These are phyloP conservation scores for Hipposideros armiger DNA, from an alignment of 2,113 vertebrate species.

Conservation along the genomic window DNA sequence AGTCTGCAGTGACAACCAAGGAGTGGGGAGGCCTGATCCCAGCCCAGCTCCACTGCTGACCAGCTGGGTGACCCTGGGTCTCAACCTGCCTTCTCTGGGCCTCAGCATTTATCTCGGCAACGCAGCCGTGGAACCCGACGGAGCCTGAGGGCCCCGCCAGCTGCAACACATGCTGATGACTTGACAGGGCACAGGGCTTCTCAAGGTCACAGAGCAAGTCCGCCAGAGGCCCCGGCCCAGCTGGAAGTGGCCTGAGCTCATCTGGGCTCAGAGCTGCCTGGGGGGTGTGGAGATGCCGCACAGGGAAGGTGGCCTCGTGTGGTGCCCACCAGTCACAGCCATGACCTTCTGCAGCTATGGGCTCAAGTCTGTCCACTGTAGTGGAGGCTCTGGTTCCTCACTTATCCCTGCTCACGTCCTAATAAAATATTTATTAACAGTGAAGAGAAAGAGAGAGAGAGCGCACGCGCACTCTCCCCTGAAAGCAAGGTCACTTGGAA, in stretches of 20 bases:
- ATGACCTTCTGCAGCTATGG: neutral
- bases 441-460: neutral
- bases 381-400: neutral
- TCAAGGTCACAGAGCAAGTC: neutral
- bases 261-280: neutral
- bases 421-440: neutral
- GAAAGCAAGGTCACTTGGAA: neutral
- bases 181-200: neutral
- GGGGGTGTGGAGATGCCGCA: neutral
- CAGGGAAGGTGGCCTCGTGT: neutral
- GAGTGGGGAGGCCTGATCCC: fast-evolving
- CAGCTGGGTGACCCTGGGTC: neutral
- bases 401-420: fast-evolving
- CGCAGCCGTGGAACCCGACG: fast-evolving
- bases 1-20: neutral
- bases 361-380: fast-evolving
- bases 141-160: neutral
- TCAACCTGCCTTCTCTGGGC: neutral
- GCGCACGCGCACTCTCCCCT: neutral
- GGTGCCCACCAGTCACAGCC: fast-evolving
- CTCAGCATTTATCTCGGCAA: neutral
- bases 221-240: neutral
- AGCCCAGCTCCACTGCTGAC: fast-evolving
- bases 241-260: neutral
- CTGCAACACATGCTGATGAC: neutral